These are phyloP conservation scores for Leptinotarsa haldemani DNA, from an alignment of 2,888 invertebrate species.

Conservation along the genomic window DNA sequence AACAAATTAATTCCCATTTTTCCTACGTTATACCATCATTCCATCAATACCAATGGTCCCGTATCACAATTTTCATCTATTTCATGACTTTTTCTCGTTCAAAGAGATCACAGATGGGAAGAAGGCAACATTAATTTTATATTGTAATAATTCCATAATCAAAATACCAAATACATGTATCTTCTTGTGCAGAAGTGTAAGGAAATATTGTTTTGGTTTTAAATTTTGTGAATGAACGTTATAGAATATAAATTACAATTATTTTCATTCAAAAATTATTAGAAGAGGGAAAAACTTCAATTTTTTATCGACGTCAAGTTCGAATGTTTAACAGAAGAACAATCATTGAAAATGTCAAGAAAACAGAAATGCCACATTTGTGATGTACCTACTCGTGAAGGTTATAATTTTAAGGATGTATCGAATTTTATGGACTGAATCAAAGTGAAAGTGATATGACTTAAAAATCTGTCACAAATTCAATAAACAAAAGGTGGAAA, in stretches of 20 bases:
- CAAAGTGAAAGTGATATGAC: no score
- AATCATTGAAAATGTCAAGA: no score
- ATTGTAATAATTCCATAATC: conserved; percentile 5
- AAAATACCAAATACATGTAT: conserved; percentile 7
- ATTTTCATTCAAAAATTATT: not conserved
- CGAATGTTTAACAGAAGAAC: no score
- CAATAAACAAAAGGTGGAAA: no score
- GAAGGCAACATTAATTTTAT: conserved; percentile 61
- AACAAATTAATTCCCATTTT: not conserved
- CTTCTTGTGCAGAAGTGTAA: not conserved
- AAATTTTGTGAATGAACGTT: no score
- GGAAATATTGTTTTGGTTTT: not conserved
- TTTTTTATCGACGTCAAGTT: no score
- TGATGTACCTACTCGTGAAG: no score
- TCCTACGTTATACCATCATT: conserved; percentile 35
- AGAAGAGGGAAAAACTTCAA: not conserved
- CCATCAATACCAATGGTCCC: conserved; percentile 56
- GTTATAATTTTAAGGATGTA: no score
- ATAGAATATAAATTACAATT: not conserved
- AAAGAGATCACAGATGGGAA: conserved; percentile 64
- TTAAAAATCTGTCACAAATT: no score
- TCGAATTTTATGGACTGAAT: no score
- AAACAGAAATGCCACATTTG: no score
- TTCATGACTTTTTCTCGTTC: conserved; percentile 53
- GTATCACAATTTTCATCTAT: conserved; percentile 57